Conservation (phyloP, 2,113 vertebrate species). For the Glaucidium brasilianum region DNA sequence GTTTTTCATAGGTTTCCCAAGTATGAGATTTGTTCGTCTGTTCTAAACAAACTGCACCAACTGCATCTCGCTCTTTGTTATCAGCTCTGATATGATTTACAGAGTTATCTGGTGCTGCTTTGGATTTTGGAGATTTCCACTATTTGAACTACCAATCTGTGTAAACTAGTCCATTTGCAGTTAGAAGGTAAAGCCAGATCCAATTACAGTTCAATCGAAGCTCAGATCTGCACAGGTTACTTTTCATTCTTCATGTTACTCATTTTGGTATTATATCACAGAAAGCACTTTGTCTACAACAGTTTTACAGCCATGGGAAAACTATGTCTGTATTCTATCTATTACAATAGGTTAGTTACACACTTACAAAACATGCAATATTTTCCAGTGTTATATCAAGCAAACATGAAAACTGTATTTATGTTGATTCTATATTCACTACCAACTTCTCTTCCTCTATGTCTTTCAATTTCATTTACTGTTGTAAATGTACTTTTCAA, state of each 20-base stretch:
- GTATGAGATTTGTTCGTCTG: neutral
- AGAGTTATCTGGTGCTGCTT: constrained; percentile 64
- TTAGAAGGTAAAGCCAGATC: constrained; percentile 75
- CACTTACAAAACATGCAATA: neutral
- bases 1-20: neutral
- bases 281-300: neutral
- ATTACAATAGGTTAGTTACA: neutral
- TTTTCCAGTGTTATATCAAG: neutral
- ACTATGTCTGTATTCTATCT: neutral
- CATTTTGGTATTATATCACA: neutral
- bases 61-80: constrained; percentile 64
- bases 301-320: neutral
- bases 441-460: neutral
- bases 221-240: neutral
- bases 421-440: neutral
- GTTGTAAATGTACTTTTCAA: constrained; percentile 6
- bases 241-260: constrained; percentile 16
- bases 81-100: constrained; percentile 68
- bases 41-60: neutral
- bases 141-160: constrained; percentile 65
- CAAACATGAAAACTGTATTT: neutral
- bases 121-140: constrained; percentile 63
- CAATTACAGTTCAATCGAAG: constrained; percentile 63
- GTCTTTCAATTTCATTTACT: constrained; percentile 18
- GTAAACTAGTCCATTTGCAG: constrained; percentile 65